phyloP scores from a whole-genome alignment of 2,113 vertebrate genomes.

The Zingel zingel region DNA sequence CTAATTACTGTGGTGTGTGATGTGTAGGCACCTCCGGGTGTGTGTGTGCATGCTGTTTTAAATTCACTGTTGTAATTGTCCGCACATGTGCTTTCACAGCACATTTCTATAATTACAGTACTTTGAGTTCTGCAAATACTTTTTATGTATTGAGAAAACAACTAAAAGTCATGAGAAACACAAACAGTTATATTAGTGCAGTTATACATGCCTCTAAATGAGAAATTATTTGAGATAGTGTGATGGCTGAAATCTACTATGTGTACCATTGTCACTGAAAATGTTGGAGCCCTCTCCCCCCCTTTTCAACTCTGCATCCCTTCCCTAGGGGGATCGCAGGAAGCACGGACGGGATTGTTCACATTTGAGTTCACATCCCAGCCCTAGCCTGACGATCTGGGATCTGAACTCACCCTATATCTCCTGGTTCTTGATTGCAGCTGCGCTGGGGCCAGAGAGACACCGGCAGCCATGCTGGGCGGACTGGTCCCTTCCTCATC shows the following conservation, averaged over 20 bases:
- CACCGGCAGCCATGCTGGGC: slow-evolving; percentile 56
- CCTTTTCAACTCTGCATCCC: slow-evolving; percentile 44
- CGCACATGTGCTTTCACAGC: background rate
- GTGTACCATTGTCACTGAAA: slow-evolving; percentile 19
- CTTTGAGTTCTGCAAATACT: background rate
- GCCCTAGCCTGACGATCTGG: slow-evolving; percentile 69
- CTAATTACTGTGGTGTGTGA: slow-evolving; percentile 57
- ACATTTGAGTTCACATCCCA: slow-evolving; percentile 77
- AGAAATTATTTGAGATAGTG: slow-evolving; percentile 5
- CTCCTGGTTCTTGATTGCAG: slow-evolving; percentile 76
- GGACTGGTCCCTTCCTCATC: slow-evolving; percentile 70
- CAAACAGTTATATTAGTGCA: background rate
- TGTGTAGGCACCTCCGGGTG: slow-evolving; percentile 14
- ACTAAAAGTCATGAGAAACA: background rate
- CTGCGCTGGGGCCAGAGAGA: slow-evolving; percentile 61
- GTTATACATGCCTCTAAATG: slow-evolving; percentile 11
- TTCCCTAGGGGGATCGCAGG: slow-evolving; percentile 52
- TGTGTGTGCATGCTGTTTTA: slow-evolving; percentile 1
- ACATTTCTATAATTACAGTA: background rate
- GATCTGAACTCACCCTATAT: slow-evolving; percentile 79
- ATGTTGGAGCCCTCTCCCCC: background rate
- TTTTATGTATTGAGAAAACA: slow-evolving; percentile 18
- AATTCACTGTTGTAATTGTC: slow-evolving; percentile 17
- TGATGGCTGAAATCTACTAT: slow-evolving; percentile 14
- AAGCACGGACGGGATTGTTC: slow-evolving; percentile 58